Evolutionary conservation across 2,888 invertebrate genomes (phyloP).

Genomic region (Drosophila lutescens): DNA sequence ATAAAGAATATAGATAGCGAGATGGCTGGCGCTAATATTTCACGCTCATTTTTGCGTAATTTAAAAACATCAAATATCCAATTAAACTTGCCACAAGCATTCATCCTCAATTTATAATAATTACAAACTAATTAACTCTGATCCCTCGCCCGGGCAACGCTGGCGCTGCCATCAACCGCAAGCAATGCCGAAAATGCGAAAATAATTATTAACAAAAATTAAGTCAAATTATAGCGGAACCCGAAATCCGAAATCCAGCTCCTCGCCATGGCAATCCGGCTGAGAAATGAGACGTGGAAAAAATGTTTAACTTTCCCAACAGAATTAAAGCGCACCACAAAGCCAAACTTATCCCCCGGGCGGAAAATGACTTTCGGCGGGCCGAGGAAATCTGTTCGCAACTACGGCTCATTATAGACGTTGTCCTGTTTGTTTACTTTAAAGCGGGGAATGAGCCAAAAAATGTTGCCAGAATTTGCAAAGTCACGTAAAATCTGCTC

Average conservation of each 20-base stretch:
- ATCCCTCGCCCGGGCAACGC: constrained; percentile 69
- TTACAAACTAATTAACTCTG: constrained; percentile 82
- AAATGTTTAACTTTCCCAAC: constrained; percentile 65
- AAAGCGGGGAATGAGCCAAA: constrained; percentile 47
- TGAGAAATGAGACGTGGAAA: constrained; percentile 26
- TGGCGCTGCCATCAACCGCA: constrained; percentile 54
- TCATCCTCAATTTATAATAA: constrained; percentile 81
- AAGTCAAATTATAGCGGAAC: constrained; percentile 66
- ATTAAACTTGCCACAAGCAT: constrained; percentile 80
- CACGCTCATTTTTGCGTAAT: constrained; percentile 70
- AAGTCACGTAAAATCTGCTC: constrained; percentile 56
- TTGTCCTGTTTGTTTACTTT: constrained; percentile 53
- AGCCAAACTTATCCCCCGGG: constrained; percentile 29
- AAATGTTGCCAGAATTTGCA: constrained; percentile 49
- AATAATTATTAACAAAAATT: constrained; percentile 80
- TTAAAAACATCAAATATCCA: constrained; percentile 79
- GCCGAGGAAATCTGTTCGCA: constrained; percentile 57
- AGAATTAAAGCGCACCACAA: constrained; percentile 49
- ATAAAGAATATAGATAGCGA: background rate
- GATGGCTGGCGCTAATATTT: constrained; percentile 54
- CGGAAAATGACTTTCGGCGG: constrained; percentile 30
- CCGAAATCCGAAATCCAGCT: constrained; percentile 7
- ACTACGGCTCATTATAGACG: constrained; percentile 72
- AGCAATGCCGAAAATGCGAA: constrained; percentile 72
- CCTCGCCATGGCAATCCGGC: constrained; percentile 24